A percentile compares a stretch with the other conserved stretches of the same genome.
These are phyloP conservation scores for Pollenia angustigena DNA, from an alignment of 2,888 invertebrate species.

Conservation along the genomic window DNA sequence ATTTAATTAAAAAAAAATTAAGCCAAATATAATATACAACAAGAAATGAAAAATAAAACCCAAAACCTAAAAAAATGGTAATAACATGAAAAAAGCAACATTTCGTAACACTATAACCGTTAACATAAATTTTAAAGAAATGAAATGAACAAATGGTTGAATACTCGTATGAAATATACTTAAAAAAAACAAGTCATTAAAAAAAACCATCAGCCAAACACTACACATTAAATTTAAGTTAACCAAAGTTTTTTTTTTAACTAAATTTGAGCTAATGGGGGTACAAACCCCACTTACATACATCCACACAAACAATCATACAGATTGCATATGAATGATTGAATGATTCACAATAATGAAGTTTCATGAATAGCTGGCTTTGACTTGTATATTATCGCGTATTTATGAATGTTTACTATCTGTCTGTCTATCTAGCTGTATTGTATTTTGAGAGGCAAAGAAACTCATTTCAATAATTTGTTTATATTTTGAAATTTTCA, in stretches of 20 bases:
- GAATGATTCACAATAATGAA: neutral
- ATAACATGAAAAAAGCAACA: slow-evolving; percentile 25
- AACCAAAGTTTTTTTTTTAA: slow-evolving; percentile 36
- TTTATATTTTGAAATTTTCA: slow-evolving; percentile 49
- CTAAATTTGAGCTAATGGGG: slow-evolving; percentile 56
- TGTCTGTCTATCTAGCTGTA: slow-evolving; percentile 8
- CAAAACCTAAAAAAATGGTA: slow-evolving; percentile 4
- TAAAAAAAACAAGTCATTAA: slow-evolving; percentile 49
- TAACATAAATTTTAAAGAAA: slow-evolving; percentile 69
- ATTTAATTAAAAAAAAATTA: slow-evolving; percentile 15
- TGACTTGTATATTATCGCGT: neutral
- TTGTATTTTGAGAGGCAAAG: slow-evolving; percentile 13
- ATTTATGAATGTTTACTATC: neutral
- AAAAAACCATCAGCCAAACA: slow-evolving; percentile 55
- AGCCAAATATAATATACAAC: slow-evolving; percentile 28
- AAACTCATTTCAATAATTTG: slow-evolving; percentile 41
- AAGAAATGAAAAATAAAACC: slow-evolving; percentile 31
- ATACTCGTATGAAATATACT: neutral
- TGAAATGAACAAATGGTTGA: slow-evolving; percentile 53
- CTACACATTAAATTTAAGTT: slow-evolving; percentile 18
- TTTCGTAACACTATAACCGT: slow-evolving; percentile 70
- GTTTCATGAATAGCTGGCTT: neutral
- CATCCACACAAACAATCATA: neutral
- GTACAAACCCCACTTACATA: slow-evolving; percentile 17
- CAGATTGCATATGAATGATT: neutral